Conservation (phyloP, 2,113 vertebrate species). For the Thinocorus orbignyianus region DNA sequence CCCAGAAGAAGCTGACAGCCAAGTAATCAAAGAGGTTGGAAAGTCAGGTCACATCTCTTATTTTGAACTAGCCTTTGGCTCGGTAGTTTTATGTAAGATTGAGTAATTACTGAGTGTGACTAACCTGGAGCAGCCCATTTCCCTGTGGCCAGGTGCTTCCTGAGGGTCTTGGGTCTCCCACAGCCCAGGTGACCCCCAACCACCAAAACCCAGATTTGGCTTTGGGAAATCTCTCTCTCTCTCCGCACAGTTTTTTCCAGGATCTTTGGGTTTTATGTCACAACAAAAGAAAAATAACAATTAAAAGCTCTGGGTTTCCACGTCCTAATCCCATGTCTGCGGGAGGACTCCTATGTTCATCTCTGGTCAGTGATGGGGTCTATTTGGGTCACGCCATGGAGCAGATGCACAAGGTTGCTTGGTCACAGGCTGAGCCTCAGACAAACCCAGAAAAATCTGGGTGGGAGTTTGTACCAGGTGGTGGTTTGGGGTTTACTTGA, state of each 20-base stretch:
- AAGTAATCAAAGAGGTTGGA: neutral
- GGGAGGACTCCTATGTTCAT: rapidly evolving
- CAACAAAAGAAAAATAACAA: neutral
- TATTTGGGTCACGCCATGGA: neutral
- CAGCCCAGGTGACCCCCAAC: neutral
- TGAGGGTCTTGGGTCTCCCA: rapidly evolving
- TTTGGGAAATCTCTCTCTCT: neutral
- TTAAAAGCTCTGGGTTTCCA: rapidly evolving
- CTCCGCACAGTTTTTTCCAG: neutral
- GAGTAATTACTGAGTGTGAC: neutral
- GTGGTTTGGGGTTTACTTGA: neutral
- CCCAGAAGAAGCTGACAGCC: neutral
- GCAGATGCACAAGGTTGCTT: neutral
- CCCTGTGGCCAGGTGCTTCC: neutral
- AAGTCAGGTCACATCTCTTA: neutral
- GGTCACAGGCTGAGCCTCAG: neutral
- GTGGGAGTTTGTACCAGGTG: neutral
- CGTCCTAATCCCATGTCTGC: neutral
- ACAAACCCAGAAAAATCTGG: neutral
- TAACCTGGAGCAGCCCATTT: neutral
- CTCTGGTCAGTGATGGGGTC: neutral
- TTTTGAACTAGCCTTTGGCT: neutral
- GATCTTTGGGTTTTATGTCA: neutral
- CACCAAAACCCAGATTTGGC: neutral
- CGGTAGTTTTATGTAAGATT: neutral